These are phyloP conservation scores for Hirtodrosophila trivittata DNA, from an alignment of 2,888 invertebrate species.

Conservation along the genomic window DNA sequence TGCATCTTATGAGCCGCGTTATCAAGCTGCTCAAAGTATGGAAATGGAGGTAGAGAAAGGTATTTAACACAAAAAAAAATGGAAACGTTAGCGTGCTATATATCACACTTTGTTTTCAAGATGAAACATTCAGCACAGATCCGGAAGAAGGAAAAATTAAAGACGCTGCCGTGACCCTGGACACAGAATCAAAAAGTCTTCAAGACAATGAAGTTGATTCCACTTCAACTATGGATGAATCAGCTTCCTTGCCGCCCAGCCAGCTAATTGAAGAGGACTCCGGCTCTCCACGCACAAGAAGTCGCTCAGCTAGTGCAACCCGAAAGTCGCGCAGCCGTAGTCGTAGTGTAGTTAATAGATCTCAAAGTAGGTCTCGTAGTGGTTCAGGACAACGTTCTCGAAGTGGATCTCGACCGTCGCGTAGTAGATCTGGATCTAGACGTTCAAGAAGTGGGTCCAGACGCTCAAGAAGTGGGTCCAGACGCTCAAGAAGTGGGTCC, in stretches of 20 bases:
- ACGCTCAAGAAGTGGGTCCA: constrained; percentile 28
- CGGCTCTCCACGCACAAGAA: constrained; percentile 22
- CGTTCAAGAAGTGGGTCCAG: constrained; percentile 29
- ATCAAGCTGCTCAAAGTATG: constrained; percentile 17
- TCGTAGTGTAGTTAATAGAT: constrained; percentile 34
- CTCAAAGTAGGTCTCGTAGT: constrained; percentile 73
- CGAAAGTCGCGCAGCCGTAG: constrained; percentile 70
- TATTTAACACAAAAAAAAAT: constrained; percentile 32
- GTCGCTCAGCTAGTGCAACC: constrained; percentile 65
- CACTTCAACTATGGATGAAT: constrained; percentile 31
- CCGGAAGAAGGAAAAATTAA: constrained; percentile 16
- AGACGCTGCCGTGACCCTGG: constrained; percentile 2
- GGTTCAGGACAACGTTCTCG: constrained; percentile 47
- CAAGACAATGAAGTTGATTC: constrained; percentile 51
- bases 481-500: constrained; percentile 46
- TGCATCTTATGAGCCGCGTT: constrained; percentile 13
- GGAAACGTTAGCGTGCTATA: constrained; percentile 31
- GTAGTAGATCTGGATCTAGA: constrained; percentile 55
- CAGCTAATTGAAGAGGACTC: constrained; percentile 7
- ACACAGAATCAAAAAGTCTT: constrained; percentile 18
- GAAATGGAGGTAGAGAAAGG: constrained; percentile 40
- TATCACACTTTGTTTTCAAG: constrained; percentile 33
- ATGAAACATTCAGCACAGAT: constrained; percentile 17
- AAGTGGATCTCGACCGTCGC: constrained; percentile 45
- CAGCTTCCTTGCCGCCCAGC: neutral